Evolutionary conservation across 2,888 invertebrate genomes (phyloP).

Genomic region (Ommatoiulus sabulosus): DNA sequence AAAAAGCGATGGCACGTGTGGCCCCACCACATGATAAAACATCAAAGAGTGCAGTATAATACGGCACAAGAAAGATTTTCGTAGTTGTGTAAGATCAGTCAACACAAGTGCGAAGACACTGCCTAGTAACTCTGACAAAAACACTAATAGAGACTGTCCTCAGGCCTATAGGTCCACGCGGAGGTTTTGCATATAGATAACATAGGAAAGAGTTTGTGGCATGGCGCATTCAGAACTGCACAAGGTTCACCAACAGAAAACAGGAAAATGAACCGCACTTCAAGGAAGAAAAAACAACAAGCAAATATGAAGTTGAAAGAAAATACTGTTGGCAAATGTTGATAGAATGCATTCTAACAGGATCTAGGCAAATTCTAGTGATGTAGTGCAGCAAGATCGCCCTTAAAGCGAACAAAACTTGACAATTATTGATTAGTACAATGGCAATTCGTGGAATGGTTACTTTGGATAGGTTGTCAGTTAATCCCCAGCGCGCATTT

Average conservation of each 20-base stretch:
- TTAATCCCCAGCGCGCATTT: background rate
- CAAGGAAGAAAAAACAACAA: background rate
- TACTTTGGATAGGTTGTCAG: slow-evolving; percentile 1
- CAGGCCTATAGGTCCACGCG: background rate
- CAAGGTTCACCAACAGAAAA: background rate
- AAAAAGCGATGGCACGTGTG: slow-evolving; percentile 36
- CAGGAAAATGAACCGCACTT: background rate
- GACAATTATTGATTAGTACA: background rate
- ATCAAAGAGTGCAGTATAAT: background rate
- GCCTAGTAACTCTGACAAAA: background rate
- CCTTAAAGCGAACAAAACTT: background rate
- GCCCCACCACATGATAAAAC: slow-evolving; percentile 25
- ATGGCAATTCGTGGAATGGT: slow-evolving; percentile 46
- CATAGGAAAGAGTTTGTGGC: background rate
- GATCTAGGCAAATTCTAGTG: background rate
- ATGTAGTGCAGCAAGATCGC: background rate
- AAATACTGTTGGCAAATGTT: slow-evolving; percentile 41
- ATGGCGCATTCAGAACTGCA: background rate
- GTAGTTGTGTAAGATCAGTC: background rate
- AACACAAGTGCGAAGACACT: background rate
- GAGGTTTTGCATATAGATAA: background rate
- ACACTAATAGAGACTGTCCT: background rate
- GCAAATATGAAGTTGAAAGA: background rate
- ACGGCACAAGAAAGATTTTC: background rate
- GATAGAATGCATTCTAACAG: slow-evolving; percentile 20